These are phyloP conservation scores for Papilio xuthus DNA, from an alignment of 1,140 invertebrate genomes.

Conservation along the genomic window DNA sequence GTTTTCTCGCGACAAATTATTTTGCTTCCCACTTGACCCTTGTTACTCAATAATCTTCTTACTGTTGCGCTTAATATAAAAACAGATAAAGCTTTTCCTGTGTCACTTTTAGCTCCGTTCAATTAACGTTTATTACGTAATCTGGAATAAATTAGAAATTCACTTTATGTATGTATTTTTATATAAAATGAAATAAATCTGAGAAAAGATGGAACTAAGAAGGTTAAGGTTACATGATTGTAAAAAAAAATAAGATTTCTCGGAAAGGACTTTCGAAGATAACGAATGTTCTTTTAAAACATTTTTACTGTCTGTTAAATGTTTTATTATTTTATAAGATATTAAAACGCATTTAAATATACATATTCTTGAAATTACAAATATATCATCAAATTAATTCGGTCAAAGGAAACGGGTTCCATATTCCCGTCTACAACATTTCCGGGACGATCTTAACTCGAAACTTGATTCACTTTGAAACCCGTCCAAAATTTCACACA, in stretches of 20 bases:
- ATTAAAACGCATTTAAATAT: neutral
- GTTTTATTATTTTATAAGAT: too few relatives aligned
- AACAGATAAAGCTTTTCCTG: constrained; percentile 16
- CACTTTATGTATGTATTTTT: neutral
- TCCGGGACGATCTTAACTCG: constrained; percentile 38
- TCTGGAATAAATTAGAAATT: neutral
- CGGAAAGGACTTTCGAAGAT: too few relatives aligned
- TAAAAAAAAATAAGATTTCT: too few relatives aligned
- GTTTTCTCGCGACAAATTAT: constrained; percentile 21
- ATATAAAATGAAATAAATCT: neutral
- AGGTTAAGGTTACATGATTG: too few relatives aligned
- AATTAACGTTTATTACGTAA: constrained; percentile 17
- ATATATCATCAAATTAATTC: neutral
- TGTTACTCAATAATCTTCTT: constrained; percentile 28
- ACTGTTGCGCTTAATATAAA: constrained; percentile 15
- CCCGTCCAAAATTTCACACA: constrained; percentile 49
- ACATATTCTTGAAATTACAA: neutral
- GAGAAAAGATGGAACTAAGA: too few relatives aligned
- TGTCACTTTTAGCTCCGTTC: neutral
- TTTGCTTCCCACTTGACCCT: constrained; percentile 22
- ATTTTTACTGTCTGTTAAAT: too few relatives aligned
- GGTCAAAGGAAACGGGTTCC: constrained; percentile 17
- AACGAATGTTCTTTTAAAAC: too few relatives aligned
- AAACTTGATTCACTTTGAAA: constrained; percentile 63
- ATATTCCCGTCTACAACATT: constrained; percentile 26